Base-by-base conservation (phyloP, 2,888 invertebrate genomes). In the Blastobasis adustella region DNA sequence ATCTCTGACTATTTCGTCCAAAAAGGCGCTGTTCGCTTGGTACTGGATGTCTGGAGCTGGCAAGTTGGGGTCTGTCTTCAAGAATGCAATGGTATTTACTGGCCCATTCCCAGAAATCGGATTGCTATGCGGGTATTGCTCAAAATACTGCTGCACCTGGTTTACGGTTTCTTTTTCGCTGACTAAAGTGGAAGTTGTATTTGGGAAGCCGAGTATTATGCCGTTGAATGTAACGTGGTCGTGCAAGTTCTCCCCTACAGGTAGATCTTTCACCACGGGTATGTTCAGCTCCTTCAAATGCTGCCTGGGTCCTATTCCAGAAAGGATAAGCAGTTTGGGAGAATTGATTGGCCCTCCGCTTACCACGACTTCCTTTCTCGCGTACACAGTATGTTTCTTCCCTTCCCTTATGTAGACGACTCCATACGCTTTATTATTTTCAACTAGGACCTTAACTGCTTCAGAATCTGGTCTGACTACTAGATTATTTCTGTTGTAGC, bases 41-140 rank as follows among this genome's bases (percentile, higher is more conserved):
- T 74, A 43, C 46, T 94, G 92, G 6, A 93, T 85, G 64, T 94
- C 92, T 0, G 93, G 93, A 4, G 90, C 78, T 6, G 75, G 76
- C 0, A 82, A 71, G 43, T 73, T 23, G 10, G 89, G 88, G 1
- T 76, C 66, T 0, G 76, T 92, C 69, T 90, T 90, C 0, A 90
- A 73, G 63, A 93, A 92, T 0, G 89, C 90, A 10, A 90, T 84
- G 0, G 89, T 82, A 58, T 86, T 89, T 0, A 91, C 66, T 0
- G 91, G 76, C 0, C 91, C 92, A 7, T 89, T 90, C 0, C 82
- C 77, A 1, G 91, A 71, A 10, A 92, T 59, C 0, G 91, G 90
- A 1, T 90, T 90, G n/a, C 60, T 51, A 54, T 74, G 72, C 5
- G 67, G 63, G 47, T 75, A 68, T 55, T 61, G 57, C 10, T 10